A percentile compares a stretch with the other conserved stretches of the same genome.
phyloP scores from a whole-genome alignment of 2,888 invertebrate genomes.

The Eristalis tenax region DNA sequence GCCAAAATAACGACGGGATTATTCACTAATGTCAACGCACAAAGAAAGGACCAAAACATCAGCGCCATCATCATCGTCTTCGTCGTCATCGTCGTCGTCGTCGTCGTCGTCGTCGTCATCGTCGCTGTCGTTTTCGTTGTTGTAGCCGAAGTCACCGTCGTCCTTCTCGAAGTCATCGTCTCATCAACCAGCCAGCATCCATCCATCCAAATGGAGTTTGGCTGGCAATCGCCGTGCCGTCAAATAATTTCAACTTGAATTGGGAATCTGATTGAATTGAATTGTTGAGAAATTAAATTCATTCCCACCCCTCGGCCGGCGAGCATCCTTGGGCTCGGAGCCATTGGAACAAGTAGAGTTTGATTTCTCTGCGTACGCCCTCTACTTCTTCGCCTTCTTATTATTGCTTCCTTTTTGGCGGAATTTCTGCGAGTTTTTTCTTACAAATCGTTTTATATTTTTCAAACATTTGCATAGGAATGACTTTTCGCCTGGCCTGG shows the following conservation, averaged over 20 bases:
- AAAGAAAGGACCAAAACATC: slow-evolving; percentile 46
- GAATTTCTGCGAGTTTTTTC: slow-evolving; percentile 34
- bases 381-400: background rate
- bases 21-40: slow-evolving; percentile 60
- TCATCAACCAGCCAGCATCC: slow-evolving; percentile 26
- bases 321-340: background rate
- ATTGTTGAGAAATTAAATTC: slow-evolving; percentile 63
- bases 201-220: slow-evolving; percentile 14
- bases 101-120: background rate
- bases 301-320: slow-evolving; percentile 14
- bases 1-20: slow-evolving; percentile 55
- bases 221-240: slow-evolving; percentile 29
- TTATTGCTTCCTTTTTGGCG: slow-evolving; percentile 14
- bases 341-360: slow-evolving; percentile 33
- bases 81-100: background rate
- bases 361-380: slow-evolving; percentile 33
- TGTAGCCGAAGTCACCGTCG: background rate
- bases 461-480: slow-evolving; percentile 54
- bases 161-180: background rate
- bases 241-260: slow-evolving; percentile 60
- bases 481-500: slow-evolving; percentile 27
- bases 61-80: slow-evolving; percentile 11
- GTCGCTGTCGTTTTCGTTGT: background rate
- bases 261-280: slow-evolving; percentile 61
- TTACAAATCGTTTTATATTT: slow-evolving; percentile 55